Base-by-base conservation (phyloP, 2,888 invertebrate genomes). In the Dicranocentrus wangi region DNA sequence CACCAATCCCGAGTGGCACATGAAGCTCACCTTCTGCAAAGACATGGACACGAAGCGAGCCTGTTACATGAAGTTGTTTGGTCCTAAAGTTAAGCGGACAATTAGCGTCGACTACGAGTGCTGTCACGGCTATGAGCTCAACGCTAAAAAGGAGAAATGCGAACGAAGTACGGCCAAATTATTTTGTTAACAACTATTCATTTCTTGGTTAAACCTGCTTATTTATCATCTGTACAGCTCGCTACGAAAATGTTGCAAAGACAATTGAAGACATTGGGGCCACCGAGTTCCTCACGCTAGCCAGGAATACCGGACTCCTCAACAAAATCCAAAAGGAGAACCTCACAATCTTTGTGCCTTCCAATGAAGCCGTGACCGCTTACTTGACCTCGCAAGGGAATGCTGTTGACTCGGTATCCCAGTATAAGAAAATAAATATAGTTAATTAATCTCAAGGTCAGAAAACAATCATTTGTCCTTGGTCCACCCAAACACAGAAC, bases 101-200 rank as follows among this genome's bases (percentile, higher is more conserved):
- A 89, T 92, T 84, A 91, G 90, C 15, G 90, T 92, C 65, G 91
- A 91, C 21, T 91, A 92, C 85, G 92, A 93, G 87, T 94, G 93
- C 88, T 94, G 93, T 88, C 91, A 91, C 87, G 93, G 93, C 47
- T 93, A 89, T 88, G 89, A 91, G 73, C 89, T 92, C 68, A 87
- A 87, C 51, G 78, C 88, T 51, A 88, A 88, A n/a, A 88, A 89
- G 73, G 88, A 88, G 69, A 90, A 90, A 42, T 92, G 92, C 84
- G 89, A 88, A 53, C 86, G 87, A 86, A 88, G 90, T 90, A 87
- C 85, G 85, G 69, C 28, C 28, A 55, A 55, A 17, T 8, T 17
- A 32, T 32, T 10, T 10, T 32, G 32, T 7, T 32, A 7, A 32
- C 10, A 10, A 32, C 10, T 32, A 32, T 7, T 32, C 32, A 32